Evolutionary conservation across 2,797 vertebrate species (phyloP), one percentile per base, ranked within the genome.

Genomic region (Tokudaia muenninki): DNA sequence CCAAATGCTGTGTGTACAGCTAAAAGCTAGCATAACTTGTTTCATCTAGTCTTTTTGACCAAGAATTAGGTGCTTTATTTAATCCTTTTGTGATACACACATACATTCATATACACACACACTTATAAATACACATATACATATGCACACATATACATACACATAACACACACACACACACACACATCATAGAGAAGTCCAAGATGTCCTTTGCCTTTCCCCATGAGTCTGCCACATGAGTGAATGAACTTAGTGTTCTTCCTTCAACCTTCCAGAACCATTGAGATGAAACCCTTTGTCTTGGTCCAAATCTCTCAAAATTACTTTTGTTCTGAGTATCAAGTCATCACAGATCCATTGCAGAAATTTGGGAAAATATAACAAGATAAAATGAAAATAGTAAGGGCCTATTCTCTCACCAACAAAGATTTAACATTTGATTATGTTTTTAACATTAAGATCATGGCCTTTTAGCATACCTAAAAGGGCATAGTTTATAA

Each of bases 281-380:
- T 31, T 3, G 26, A 94, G 44, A 67, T 72, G n/a, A 89, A 52
- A 22, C 80, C 61, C 17, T 63, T 77, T 87, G 50, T 47, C 61
- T 34, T 87, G 57, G 13, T 87, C 63, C 80, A 97, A 44, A 24
- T 91, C 31, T 95, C 57, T 89, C 81, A 87, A 91, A 86, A 52
- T 59, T 67, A 41, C 41, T 37, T 0, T 81, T 93, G 94, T 82
- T 31, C 24, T 79, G 50, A 92, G 16, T 61, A 63, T 91, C 34
- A 91, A 67, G 74, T 63, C 78, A 80, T 91, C 44, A 78, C 3
- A 89, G 87, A n/a, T n/a, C 12, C 44, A 31, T 9, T 91, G 50
- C 9, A 94, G 61, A 92, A 96, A 91, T 37, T 31, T 93, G 93
- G 59, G 81, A 92, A 79, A 92, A 80, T 82, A 79, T 44, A 41